Evolutionary conservation across 2,888 invertebrate genomes (phyloP).

Genomic region (Abscondita cerata): DNA sequence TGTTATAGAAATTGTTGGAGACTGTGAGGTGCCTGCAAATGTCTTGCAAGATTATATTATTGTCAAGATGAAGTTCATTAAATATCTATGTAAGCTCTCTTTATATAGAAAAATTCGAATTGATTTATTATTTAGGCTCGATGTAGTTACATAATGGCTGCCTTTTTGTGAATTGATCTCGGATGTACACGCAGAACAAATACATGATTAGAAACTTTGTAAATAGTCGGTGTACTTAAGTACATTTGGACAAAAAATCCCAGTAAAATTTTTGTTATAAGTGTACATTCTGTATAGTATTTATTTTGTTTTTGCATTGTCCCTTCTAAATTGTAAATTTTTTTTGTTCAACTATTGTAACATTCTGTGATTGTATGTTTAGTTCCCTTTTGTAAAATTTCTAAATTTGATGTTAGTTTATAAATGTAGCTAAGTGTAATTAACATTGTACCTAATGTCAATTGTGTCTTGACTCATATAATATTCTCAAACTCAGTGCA

Average conservation of each 20-base stretch:
- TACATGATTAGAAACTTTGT: slow-evolving; percentile 6
- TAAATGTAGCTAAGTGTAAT: slow-evolving; percentile 37
- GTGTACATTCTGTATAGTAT: slow-evolving; percentile 59
- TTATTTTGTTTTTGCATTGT: slow-evolving; percentile 53
- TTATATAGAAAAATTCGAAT: slow-evolving; percentile 29
- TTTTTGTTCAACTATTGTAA: slow-evolving; percentile 45
- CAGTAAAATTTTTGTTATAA: slow-evolving; percentile 47
- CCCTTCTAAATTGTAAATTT: slow-evolving; percentile 41
- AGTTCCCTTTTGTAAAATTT: slow-evolving; percentile 47
- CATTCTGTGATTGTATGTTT: slow-evolving; percentile 56
- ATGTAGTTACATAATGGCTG: slow-evolving; percentile 27
- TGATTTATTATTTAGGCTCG: slow-evolving; percentile 33
- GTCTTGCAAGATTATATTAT: slow-evolving; percentile 16
- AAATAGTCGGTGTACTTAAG: slow-evolving; percentile 39
- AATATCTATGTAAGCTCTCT: slow-evolving; percentile 51
- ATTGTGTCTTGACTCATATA: slow-evolving; percentile 49
- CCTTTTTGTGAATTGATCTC: slow-evolving; percentile 50
- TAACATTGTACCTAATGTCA: slow-evolving; percentile 53
- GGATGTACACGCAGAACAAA: slow-evolving; percentile 51
- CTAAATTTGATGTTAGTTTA: slow-evolving; percentile 48
- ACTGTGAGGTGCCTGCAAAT: slow-evolving; percentile 56
- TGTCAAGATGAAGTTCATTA: slow-evolving; percentile 30
- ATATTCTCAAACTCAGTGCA: slow-evolving; percentile 36
- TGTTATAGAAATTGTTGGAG: slow-evolving; percentile 44
- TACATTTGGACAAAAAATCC: slow-evolving; percentile 36